Percentiles rank a stretch among this genome's conserved stretches.
Evolutionary conservation across 1,140 invertebrate species (phyloP).

Genomic region (Drosophila nannoptera): DNA sequence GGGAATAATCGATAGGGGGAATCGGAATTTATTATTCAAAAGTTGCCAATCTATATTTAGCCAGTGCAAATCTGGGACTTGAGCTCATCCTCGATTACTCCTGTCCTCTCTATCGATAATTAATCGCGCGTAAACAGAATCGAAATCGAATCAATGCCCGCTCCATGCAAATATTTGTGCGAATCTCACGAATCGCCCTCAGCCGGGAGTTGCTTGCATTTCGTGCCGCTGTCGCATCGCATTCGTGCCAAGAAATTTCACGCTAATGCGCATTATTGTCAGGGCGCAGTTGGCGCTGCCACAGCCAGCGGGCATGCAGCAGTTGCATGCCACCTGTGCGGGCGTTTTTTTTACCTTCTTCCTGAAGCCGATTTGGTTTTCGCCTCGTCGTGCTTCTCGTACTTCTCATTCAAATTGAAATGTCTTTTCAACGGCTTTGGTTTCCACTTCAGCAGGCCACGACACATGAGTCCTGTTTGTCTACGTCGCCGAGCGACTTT

Average conservation of each 20-base stretch:
- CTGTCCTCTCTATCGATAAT: slow-evolving; percentile 9
- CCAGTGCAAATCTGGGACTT: no score
- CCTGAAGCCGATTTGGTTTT: not conserved
- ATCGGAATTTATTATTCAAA: no score
- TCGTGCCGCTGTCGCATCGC: slow-evolving; percentile 34
- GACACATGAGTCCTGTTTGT: slow-evolving; percentile 77
- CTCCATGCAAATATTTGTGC: slow-evolving; percentile 27
- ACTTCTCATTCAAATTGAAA: slow-evolving; percentile 70
- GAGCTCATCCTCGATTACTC: no score
- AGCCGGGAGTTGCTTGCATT: slow-evolving; percentile 13
- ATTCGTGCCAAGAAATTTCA: slow-evolving; percentile 61
- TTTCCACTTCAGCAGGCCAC: slow-evolving; percentile 70
- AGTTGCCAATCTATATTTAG: not conserved
- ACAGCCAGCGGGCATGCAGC: slow-evolving; percentile 3
- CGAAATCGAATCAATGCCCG: slow-evolving; percentile 27
- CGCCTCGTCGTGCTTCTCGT: not conserved
- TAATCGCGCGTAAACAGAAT: slow-evolving; percentile 9
- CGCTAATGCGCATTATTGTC: slow-evolving; percentile 74
- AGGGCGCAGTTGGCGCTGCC: slow-evolving; percentile 6
- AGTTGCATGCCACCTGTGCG: slow-evolving; percentile 64
- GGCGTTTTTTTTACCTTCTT: not conserved
- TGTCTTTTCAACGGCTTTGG: slow-evolving; percentile 77
- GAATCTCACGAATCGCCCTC: not conserved
- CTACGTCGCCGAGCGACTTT: slow-evolving; percentile 65
- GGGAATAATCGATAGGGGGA: slow-evolving; percentile 1